Evolutionary conservation across 2,797 vertebrate species (phyloP).

Genomic region (Rhinatrema bivittatum): DNA sequence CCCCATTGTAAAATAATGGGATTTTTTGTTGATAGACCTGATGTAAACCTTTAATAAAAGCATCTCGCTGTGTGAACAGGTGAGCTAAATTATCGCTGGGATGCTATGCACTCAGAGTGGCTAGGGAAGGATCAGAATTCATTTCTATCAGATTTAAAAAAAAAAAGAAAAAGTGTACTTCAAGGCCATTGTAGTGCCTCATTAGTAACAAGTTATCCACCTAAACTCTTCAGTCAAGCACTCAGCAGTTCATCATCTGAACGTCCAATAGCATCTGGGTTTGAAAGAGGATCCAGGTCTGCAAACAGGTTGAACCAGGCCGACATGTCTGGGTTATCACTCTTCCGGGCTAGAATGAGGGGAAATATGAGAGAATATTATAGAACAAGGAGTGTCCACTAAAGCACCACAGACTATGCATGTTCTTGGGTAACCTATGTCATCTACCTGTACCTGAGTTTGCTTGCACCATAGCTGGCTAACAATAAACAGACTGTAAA

Average conservation of each 20-base stretch:
- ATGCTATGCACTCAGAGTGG: constrained; percentile 1
- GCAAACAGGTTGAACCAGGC: constrained; percentile 70
- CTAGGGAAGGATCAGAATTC: constrained; percentile 4
- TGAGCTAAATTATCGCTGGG: too few species aligned
- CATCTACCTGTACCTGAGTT: too few species aligned
- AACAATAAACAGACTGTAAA: too few species aligned
- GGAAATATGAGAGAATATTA: background rate
- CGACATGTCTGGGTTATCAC: constrained; percentile 60
- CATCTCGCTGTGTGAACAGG: background rate
- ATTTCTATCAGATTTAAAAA: constrained; percentile 2
- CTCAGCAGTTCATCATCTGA: constrained; percentile 67
- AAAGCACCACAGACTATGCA: too few species aligned
- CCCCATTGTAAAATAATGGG: too few species aligned
- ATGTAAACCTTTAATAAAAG: background rate
- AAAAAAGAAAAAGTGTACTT: constrained; percentile 4
- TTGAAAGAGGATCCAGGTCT: constrained; percentile 71
- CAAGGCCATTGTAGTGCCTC: constrained; percentile 2
- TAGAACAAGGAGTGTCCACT: too few species aligned
- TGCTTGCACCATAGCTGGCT: too few species aligned
- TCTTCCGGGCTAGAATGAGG: constrained; percentile 22
- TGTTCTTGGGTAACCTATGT: too few species aligned
- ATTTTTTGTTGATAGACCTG: too few species aligned
- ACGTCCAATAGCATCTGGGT: constrained; percentile 67
- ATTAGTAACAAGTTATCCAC: too few species aligned
- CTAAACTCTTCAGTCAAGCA: too few species aligned